Base-by-base conservation (phyloP, 1,140 invertebrate genomes). In the Drosophila athabasca region DNA sequence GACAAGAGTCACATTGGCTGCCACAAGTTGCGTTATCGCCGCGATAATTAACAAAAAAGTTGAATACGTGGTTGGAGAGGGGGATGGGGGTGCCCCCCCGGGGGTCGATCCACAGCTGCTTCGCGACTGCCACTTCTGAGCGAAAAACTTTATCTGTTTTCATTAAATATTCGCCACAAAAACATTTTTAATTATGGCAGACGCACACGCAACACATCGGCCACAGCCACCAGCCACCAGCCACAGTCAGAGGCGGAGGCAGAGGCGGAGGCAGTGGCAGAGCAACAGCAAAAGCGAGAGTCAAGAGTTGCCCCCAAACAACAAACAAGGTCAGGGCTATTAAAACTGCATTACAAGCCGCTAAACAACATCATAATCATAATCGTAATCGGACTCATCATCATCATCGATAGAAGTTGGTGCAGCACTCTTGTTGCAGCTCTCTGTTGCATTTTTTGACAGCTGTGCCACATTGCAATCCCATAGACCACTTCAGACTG, bases 181-280 rank as follows among this genome's bases (percentile, higher is more conserved):
- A 73, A 80, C 81, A 85, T 77, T 84, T 39, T 84, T 80, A 84
- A 77, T 85, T 85, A 84, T 76, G 69, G 31, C 43, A 79, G 43
- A 57, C 69, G 50, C 59, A 83, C 59, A 83, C 59, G 75, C 77
- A 57, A 81, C 50, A 60, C 59, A 59, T 46, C 19, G 35, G 46
- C 43, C 45, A 29, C 15, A 41, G 46, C 46, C 61, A 60, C n/a
- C 31, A 35, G 48, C 54, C 54, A 39, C 19, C n/a, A n/a, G n/a
- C n/a, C n/a, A n/a, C n/a, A 19, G 17, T 19, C 17, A 19, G 17
- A 1, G 17, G 17, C 17, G 1, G 17, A 19, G 17, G 0, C 17
- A 19, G 17, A 1, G 17, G 17, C 17, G 1, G 17, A 19, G 17
- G 17, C 17, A 1, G 17, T 1, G 17, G 17, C 17, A 19, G 17